phyloP scores from a whole-genome alignment of 2,888 invertebrate genomes.

The Meganola albula region DNA sequence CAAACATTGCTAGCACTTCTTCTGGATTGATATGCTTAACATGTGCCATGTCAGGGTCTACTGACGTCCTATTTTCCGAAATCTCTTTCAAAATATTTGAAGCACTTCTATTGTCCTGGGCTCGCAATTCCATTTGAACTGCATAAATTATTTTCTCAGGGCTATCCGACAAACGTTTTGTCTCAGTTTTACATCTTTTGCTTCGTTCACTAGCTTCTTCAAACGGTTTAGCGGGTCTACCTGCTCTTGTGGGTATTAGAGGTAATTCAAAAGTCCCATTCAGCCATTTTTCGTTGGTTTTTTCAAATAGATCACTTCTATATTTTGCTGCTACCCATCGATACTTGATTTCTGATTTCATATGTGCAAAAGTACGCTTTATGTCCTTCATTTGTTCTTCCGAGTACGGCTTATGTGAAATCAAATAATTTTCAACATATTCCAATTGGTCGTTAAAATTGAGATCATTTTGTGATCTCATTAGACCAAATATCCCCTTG shows the following conservation, averaged over 20 bases:
- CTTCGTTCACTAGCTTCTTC: neutral
- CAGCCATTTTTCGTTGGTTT: neutral
- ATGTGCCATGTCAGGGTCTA: too few relatives aligned
- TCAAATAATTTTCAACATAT: neutral
- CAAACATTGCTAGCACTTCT: too few relatives aligned
- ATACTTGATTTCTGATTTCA: neutral
- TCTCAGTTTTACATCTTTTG: neutral
- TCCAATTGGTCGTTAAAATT: too few relatives aligned
- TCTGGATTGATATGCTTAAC: too few relatives aligned
- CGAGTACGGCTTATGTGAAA: neutral
- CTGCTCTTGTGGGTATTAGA: neutral
- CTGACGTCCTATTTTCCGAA: too few relatives aligned
- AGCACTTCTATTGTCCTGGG: neutral
- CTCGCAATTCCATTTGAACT: neutral
- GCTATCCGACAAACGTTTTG: neutral
- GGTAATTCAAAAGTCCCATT: neutral
- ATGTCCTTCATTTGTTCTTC: too few relatives aligned
- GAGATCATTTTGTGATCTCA: too few relatives aligned
- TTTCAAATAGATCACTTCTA: neutral
- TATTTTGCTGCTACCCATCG: neutral
- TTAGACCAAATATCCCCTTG: too few relatives aligned
- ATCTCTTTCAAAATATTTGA: too few relatives aligned
- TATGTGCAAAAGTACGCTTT: too few relatives aligned
- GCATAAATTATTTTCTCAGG: slow-evolving; percentile 21
- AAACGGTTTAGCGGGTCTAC: too few relatives aligned